These are phyloP conservation scores for Psammodynastes pulverulentus DNA, from an alignment of 2,113 vertebrate species.

Conservation along the genomic window DNA sequence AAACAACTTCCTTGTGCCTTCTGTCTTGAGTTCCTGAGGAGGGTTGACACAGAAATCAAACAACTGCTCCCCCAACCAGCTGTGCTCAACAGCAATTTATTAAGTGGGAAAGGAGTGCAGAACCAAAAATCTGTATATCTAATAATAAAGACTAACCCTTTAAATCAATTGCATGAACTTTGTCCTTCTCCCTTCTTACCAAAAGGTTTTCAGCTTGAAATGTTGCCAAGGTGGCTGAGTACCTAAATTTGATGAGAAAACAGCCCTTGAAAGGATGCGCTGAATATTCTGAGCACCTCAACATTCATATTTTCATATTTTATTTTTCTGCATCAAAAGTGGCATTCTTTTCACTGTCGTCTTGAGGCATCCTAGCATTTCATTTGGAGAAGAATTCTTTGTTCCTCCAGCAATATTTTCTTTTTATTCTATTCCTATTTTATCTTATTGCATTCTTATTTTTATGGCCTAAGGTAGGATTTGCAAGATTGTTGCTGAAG, in stretches of 20 bases:
- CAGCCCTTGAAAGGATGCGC: conserved; percentile 32
- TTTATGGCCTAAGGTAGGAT: not conserved
- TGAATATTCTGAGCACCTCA: conserved; percentile 39
- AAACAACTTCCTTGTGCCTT: conserved; percentile 37
- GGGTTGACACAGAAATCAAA: conserved; percentile 37
- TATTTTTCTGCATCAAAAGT: conserved; percentile 1
- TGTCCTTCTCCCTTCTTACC: not conserved
- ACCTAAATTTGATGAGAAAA: conserved; percentile 28
- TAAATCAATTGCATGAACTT: conserved; percentile 43
- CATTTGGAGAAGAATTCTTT: conserved; percentile 24
- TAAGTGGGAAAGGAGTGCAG: conserved; percentile 14
- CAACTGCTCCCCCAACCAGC: conserved; percentile 26
- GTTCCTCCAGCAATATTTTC: not conserved
- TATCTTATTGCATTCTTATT: not conserved
- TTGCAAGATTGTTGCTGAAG: not conserved
- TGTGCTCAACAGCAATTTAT: conserved; percentile 27
- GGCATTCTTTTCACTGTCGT: not conserved
- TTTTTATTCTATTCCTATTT: not conserved
- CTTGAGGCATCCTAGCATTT: conserved; percentile 31
- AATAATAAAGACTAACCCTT: conserved; percentile 43
- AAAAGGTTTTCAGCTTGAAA: conserved; percentile 40
- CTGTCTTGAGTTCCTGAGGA: conserved; percentile 42
- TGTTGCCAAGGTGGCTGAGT: conserved; percentile 46
- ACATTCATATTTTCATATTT: conserved; percentile 16
- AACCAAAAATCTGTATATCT: conserved; percentile 33